These are phyloP conservation scores for Piezodorus guildinii DNA, from an alignment of 1,140 invertebrate species.

Conservation along the genomic window DNA sequence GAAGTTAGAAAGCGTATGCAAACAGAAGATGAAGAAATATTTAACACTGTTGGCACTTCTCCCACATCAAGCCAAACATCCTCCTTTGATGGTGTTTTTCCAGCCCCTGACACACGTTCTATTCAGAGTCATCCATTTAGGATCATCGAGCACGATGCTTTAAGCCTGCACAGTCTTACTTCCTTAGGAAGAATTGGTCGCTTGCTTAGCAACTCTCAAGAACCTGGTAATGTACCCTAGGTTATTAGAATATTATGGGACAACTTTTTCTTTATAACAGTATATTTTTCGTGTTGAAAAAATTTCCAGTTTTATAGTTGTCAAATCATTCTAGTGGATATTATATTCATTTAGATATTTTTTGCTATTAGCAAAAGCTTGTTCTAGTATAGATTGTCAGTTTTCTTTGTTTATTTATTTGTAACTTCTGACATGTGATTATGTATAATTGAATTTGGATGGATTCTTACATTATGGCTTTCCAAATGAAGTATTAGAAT, in stretches of 20 bases:
- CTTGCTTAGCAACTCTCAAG: constrained; percentile 43
- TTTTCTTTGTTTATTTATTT: no score
- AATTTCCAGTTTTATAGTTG: no score
- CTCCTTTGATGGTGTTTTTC: constrained; percentile 49
- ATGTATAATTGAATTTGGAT: no score
- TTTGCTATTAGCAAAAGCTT: no score
- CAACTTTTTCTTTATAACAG: no score
- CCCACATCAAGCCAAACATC: constrained; percentile 69
- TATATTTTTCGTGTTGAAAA: no score
- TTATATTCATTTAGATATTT: no score
- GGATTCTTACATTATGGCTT: no score
- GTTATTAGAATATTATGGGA: background rate
- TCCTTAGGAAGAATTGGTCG: constrained; percentile 66
- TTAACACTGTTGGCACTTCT: constrained; percentile 46
- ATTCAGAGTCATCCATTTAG: constrained; percentile 54
- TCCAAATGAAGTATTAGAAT: no score
- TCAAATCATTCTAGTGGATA: no score
- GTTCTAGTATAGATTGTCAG: no score
- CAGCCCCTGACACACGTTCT: constrained; percentile 41
- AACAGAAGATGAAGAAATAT: constrained; percentile 62
- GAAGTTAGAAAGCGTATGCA: constrained; percentile 73
- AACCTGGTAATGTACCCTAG: constrained; percentile 5
- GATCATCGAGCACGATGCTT: constrained; percentile 74
- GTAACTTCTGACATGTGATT: no score
- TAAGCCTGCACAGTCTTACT: constrained; percentile 75